These are phyloP conservation scores for Melanargia galathea DNA, from an alignment of 2,888 invertebrate species.

Conservation along the genomic window DNA sequence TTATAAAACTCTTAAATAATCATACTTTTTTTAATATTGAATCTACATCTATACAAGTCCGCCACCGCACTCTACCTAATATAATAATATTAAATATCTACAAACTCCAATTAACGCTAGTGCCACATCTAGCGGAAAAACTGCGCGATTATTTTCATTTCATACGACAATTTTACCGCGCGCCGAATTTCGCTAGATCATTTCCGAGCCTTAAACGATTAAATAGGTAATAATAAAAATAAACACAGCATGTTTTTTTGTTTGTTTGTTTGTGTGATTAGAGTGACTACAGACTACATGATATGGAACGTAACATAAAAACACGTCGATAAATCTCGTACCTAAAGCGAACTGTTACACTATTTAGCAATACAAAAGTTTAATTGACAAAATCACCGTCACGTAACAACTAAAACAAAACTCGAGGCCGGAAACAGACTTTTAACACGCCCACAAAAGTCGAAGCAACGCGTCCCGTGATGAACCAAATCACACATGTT, in stretches of 20 bases:
- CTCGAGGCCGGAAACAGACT: constrained; percentile 47
- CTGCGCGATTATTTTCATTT: too few species aligned
- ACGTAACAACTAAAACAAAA: constrained; percentile 46
- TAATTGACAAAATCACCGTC: constrained; percentile 76
- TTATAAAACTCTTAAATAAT: constrained; percentile 67
- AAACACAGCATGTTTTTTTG: constrained; percentile 65
- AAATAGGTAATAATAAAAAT: constrained; percentile 46
- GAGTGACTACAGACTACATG: constrained; percentile 53
- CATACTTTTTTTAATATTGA: constrained; percentile 59
- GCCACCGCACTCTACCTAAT: constrained; percentile 63
- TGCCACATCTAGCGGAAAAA: too few species aligned
- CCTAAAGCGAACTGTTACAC: constrained; percentile 52
- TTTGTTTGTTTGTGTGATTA: constrained; percentile 52
- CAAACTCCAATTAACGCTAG: constrained; percentile 54
- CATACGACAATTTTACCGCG: too few species aligned
- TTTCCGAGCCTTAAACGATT: constrained; percentile 46
- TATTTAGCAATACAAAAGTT: constrained; percentile 32
- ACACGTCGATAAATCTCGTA: constrained; percentile 54
- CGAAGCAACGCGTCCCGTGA: background rate
- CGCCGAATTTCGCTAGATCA: too few species aligned
- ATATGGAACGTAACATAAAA: constrained; percentile 68
- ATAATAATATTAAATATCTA: constrained; percentile 50
- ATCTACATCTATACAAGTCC: constrained; percentile 69
- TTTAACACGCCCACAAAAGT: background rate
- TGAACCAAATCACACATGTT: background rate